Conservation (phyloP, 2,888 invertebrate species). For the Dasysyrphus albostriatus region DNA sequence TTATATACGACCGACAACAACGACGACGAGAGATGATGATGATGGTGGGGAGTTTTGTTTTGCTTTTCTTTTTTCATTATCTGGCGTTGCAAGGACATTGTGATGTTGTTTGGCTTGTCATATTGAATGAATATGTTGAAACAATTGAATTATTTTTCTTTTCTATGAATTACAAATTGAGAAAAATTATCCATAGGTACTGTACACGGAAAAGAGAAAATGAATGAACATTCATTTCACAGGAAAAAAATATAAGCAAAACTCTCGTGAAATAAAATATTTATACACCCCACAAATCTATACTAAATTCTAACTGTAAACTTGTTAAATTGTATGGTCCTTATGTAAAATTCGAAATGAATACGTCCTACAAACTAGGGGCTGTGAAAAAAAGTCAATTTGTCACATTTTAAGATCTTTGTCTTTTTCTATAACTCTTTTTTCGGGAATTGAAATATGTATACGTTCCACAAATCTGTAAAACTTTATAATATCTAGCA, state of each 20-base stretch:
- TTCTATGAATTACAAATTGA: not conserved
- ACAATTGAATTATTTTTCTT: not conserved
- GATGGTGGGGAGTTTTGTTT: conserved; percentile 32
- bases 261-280: not conserved
- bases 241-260: too few species aligned
- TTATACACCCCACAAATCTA: not conserved
- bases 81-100: conserved; percentile 50
- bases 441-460: too few species aligned
- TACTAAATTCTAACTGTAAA: not conserved
- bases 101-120: conserved; percentile 10
- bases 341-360: not conserved
- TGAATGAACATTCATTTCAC: not conserved
- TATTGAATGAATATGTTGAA: conserved; percentile 20
- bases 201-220: not conserved
- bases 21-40: conserved; percentile 9
- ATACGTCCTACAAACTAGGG: not conserved
- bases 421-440: too few species aligned
- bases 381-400: too few species aligned
- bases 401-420: too few species aligned
- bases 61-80: conserved; percentile 42
- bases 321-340: not conserved
- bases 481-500: too few species aligned
- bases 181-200: not conserved
- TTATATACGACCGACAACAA: conserved; percentile 15
- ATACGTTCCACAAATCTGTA: too few species aligned